Evolutionary conservation across 1,140 invertebrate genomes (phyloP), one percentile per base, ranked within the genome.

Genomic region (Rhysida immarginata): DNA sequence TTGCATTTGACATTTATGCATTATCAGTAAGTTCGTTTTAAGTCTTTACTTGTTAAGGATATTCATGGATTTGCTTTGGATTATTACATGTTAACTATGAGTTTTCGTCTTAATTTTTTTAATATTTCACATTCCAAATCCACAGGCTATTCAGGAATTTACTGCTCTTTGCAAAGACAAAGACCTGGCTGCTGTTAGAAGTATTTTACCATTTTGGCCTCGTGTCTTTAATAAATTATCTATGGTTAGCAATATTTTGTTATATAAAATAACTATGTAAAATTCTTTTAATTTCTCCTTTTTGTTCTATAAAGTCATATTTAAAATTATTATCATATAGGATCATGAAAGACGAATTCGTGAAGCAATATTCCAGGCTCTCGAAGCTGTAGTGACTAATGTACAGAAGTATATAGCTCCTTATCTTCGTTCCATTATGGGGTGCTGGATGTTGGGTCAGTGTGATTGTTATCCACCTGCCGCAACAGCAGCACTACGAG

Each of bases 391-490:
- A 18, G 78, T 83, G 11, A 69, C 71, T 26, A 77, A 80, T 66
- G 78, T 82, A 35, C 81, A 82, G 26, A 77, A 81, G 53, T 78
- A 81, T 63, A 73, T 93, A 49, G 88, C 86, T 2, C 81, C 82
- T 0, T 78, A 83, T 68, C 72, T 93, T 0, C 87, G 86, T 64
- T 75, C 78, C 62, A 61, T 92, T 2, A 79, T 84, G 71, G 81
- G 82, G 11, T 69, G 77, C 20, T 87, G 85, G 84, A 77, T 90
- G 59, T 75, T 82, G 2, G 80, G 82, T 20, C 83, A 86, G 64
- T 85, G 79, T 70, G 90, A 94, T 64, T 80, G 79, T 5, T 86
- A 88, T 70, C 75, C 83, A 13, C 84, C 84, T 2, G 85, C 85
- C 18, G 82, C 86, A 2, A 77, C 77, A 58, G 78, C 81, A 58